Percentiles rank a stretch among this genome's conserved stretches.
Evolutionary conservation across 1,140 invertebrate genomes (phyloP).

Genomic region (Ylistrum balloti): DNA sequence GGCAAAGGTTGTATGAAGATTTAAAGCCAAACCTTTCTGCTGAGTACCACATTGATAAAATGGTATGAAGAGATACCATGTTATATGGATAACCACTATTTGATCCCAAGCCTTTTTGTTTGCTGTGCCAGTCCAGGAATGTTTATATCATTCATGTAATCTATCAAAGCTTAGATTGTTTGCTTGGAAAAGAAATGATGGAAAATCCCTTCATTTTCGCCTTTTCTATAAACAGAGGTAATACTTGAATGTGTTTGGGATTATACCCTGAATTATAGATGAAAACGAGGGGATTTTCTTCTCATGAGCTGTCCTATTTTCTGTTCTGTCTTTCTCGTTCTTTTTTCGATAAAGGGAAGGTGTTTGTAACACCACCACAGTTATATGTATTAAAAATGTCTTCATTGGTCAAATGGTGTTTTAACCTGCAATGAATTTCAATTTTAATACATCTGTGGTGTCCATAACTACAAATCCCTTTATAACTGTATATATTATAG

Average conservation of each 20-base stretch:
- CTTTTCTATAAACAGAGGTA: slow-evolving; percentile 26
- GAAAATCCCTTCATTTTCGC: slow-evolving; percentile 31
- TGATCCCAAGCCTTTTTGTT: neutral
- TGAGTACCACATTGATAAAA: neutral
- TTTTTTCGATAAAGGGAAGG: slow-evolving; percentile 15
- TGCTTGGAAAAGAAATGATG: neutral
- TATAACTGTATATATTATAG: neutral
- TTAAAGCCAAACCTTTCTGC: neutral
- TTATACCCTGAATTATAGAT: neutral
- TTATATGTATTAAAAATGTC: neutral
- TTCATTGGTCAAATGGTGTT: neutral
- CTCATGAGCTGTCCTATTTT: slow-evolving; percentile 20
- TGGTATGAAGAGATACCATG: neutral
- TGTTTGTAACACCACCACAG: neutral
- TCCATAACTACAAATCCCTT: neutral
- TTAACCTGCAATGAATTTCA: neutral
- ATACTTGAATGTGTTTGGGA: neutral
- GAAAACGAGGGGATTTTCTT: slow-evolving; percentile 37
- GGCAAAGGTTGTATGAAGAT: neutral
- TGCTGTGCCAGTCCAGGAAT: slow-evolving; percentile 14
- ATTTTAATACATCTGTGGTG: neutral
- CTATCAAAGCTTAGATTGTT: slow-evolving; percentile 8
- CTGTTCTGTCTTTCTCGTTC: slow-evolving; percentile 15
- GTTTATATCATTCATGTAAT: neutral
- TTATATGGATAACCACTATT: neutral